Evolutionary conservation across 1,140 invertebrate genomes (phyloP), one percentile per base, ranked within the genome.

Genomic region (Magallana gigas): DNA sequence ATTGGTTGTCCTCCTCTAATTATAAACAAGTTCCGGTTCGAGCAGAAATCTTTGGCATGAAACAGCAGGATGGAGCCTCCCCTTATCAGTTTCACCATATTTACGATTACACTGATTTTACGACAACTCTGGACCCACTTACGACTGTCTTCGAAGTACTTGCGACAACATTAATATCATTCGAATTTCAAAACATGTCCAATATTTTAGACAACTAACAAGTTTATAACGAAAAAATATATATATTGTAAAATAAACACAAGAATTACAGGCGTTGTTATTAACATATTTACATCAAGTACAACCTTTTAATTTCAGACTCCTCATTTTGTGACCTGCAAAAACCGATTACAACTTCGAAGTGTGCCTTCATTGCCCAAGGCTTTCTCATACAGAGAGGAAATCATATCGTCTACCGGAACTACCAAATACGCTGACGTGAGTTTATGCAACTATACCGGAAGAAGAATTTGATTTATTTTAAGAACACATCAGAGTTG

Each of bases 311-410:
- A 12, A 57, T 76, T 84, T 56, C 57, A 89, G 88, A 89, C 88
- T 3, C 88, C 88, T 8, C 81, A 86, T 59, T 85, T 85, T 4
- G 85, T 87, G 11, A 86, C 87, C 1, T 89, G 88, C 83, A 86
- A 83, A 12, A 84, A 84, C 9, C 58, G 88, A n/a, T 57, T n/a
- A 7, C 88, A 89, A 57, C 68, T 84, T 6, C 83, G 88, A 71
- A 11, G 23, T 1, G 29, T 92, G 12, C 91, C 91, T 11, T n/a
- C 83, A 5, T 57, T 92, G 18, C 16, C 83, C 5, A 18, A 81
- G 4, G 85, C 88, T 16, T 92, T 90, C 29, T 88, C 83, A 0
- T 91, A 92, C 60, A 87, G 89, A 14, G 85, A 89, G 59, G 91
- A 92, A 85, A 89, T 92, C 12, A 48, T 90, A 5, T 81, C 76